These are phyloP conservation scores for Mustela lutreola DNA, from an alignment of 2,113 vertebrate genomes.

Conservation along the genomic window DNA sequence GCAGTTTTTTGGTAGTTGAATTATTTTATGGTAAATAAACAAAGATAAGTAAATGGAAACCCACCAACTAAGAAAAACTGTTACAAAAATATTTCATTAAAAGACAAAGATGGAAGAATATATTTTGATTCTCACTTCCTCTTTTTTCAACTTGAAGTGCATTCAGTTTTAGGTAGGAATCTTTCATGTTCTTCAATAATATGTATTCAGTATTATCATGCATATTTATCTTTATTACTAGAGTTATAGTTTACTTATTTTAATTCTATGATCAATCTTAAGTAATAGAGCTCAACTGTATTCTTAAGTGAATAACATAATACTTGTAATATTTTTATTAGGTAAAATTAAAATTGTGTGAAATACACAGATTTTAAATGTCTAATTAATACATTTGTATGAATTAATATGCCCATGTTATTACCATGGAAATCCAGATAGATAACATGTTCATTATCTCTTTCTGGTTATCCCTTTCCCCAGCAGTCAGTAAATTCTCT, in stretches of 20 bases:
- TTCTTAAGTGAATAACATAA: conserved; percentile 3
- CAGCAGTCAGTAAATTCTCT: not conserved
- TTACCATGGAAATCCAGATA: not conserved
- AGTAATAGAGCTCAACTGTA: not conserved
- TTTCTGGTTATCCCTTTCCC: not conserved
- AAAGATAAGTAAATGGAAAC: not conserved
- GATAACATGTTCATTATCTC: not conserved
- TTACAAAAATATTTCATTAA: not conserved
- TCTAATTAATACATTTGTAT: not conserved
- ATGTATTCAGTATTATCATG: not conserved
- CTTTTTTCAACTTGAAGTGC: not conserved
- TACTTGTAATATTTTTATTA: not conserved
- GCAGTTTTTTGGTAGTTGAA: not conserved
- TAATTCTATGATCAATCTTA: not conserved
- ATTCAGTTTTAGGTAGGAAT: not conserved
- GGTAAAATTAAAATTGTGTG: not conserved
- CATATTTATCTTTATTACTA: not conserved
- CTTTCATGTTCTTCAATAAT: not conserved
- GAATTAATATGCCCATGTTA: not conserved
- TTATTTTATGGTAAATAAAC: conserved; percentile 11
- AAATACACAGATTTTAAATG: not conserved
- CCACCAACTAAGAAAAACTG: not conserved
- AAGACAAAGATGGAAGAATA: not conserved
- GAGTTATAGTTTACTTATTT: not conserved
- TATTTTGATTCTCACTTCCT: not conserved